phyloP scores from a whole-genome alignment of 2,113 vertebrate species.

The Amazona vittata region DNA sequence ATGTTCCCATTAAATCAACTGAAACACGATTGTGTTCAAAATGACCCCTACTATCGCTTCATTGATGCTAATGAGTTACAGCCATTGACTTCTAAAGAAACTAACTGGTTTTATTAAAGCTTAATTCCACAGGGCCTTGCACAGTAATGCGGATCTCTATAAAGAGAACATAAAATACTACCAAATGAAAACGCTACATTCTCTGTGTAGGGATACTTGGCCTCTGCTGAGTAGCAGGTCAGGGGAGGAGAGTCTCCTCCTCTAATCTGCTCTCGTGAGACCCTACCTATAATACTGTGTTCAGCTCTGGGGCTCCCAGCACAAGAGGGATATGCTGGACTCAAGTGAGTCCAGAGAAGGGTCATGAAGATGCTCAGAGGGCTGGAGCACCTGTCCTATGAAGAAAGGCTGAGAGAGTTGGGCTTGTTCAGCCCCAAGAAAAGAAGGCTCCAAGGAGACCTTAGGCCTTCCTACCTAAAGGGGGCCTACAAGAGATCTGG shows the following conservation, averaged over 20 bases:
- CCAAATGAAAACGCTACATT: fast-evolving
- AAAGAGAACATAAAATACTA: not conserved
- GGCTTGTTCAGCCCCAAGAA: not conserved
- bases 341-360: not conserved
- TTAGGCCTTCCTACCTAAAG: not conserved
- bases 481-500: not conserved
- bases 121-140: not conserved
- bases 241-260: not conserved
- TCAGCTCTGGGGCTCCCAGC: not conserved
- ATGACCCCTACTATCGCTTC: not conserved
- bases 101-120: conserved; percentile 10
- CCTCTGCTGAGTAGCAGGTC: not conserved
- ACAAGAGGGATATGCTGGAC: not conserved
- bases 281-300: too few species aligned
- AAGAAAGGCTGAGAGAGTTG: not conserved
- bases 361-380: not conserved
- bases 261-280: not conserved
- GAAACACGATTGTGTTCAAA: not conserved
- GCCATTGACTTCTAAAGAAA: not conserved
- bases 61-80: not conserved
- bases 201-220: not conserved
- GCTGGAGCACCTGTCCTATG: not conserved
- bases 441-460: not conserved
- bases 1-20: not conserved
- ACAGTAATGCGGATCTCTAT: not conserved